Base-by-base conservation (phyloP, 2,797 vertebrate species). In the Paratrypauchen microcephalus region DNA sequence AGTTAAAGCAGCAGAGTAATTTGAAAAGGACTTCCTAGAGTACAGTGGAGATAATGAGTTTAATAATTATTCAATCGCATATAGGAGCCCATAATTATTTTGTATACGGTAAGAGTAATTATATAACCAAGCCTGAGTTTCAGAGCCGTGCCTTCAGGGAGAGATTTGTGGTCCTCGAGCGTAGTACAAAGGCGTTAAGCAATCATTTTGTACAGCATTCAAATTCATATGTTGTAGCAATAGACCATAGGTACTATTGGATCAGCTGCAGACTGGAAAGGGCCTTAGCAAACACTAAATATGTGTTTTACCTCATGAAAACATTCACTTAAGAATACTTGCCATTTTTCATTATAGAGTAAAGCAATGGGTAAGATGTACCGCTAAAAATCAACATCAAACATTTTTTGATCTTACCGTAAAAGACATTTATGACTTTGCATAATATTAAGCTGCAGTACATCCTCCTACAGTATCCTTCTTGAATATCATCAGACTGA, bases 1-100 rank as follows among this genome's bases (percentile, higher is more conserved):
- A 70, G 74, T 76, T 77, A 47, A 76, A 60, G 59, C 82, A 77
- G 67, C 66, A 48, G 65, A 73, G 54, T 71, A 59, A 72, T 81
- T 75, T 83, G 58, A 83, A 83, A 74, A 66, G 30, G 64, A 70
- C 57, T 66, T 71, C n/a, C 39, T 59, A 47, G 5, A 41, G 64
- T 75, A 72, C 59, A 70, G 69, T 47, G 62, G 26, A 6, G 72
- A 60, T 61, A 57, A 32, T 45, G 26, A 57, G 45, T 21, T 57
- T 55, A 66, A 65, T 69, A 18, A 69, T 74, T 67, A 56, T 68
- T 11, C 60, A 68, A 57, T 76, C 30, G 18, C 21, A 0, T 65
- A 9, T 68, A 66, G 65, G 50, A 18, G 59, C 36, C n/a, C 15
- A 32, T 66, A 55, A 56, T 66, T 56, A 66, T 55, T 52, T 19